phyloP scores from a whole-genome alignment of 2,113 vertebrate genomes.

The Rafetus swinhoei region DNA sequence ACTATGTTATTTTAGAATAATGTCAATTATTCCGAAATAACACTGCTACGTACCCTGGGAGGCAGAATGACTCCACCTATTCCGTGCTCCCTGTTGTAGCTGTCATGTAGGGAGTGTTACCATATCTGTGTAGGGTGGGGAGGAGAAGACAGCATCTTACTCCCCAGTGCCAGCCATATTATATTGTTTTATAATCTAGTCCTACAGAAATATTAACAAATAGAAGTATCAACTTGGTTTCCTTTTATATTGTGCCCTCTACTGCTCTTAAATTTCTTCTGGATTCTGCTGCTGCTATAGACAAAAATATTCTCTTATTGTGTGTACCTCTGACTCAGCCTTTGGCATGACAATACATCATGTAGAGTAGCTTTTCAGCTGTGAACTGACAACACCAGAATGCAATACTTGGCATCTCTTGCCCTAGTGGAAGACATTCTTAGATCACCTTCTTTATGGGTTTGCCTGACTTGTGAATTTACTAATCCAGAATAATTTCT shows the following conservation, averaged over 20 bases:
- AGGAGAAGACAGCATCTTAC: background rate
- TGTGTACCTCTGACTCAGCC: background rate
- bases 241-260: background rate
- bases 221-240: background rate
- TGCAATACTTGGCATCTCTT: slow-evolving; percentile 26
- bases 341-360: background rate
- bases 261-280: background rate
- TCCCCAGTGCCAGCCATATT: background rate
- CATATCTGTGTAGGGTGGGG: background rate
- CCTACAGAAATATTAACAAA: background rate
- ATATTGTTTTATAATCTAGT: background rate
- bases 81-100: background rate
- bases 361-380: background rate
- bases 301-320: background rate
- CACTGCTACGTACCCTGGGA: no score
- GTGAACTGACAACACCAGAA: background rate
- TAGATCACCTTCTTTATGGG: slow-evolving; percentile 1
- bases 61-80: background rate
- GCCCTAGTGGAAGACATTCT: slow-evolving; percentile 35
- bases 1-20: no score
- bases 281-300: background rate
- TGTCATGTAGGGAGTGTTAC: background rate
- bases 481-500: slow-evolving; percentile 52
- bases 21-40: no score
- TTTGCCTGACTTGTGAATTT: slow-evolving; percentile 7